Base-by-base conservation (phyloP, 2,888 invertebrate species). In the Zaprionus bogoriensis region DNA sequence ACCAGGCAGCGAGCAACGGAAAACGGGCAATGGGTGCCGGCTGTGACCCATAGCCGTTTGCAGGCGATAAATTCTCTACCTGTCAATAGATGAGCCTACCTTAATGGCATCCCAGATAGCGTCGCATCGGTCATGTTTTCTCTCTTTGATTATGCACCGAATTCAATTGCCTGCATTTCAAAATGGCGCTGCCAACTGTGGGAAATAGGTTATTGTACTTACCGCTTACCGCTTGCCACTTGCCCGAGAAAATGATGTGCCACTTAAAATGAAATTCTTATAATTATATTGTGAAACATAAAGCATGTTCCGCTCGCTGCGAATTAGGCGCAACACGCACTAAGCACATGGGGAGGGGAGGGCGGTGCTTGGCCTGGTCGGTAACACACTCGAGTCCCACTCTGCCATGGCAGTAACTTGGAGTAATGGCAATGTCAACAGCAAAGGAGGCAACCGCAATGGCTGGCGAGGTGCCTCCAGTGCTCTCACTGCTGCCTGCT, bases 61-160 rank as follows among this genome's bases (percentile, higher is more conserved):
- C 77, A 80, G 70, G 58, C 70, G 53, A 84, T 88, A 87, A 81
- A 89, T 87, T 77, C 76, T 86, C 81, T 89, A 89, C 89, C 89
- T 89, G 88, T 87, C 89, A 88, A 88, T 88, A 75, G 77, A 67
- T 50, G 68, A 71, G 67, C 78, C 86, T 78, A 78, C 83, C 78
- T 74, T 87, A 82, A 80, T 87, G 82, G 85, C 68, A 69, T 25
- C 73, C 71, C 50, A 77, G 71, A 84, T 72, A 79, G 67, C n/a
- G 53, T n/a, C n/a, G n/a, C n/a, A n/a, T n/a, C 70, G 68, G 66
- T 69, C 50, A 84, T 79, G 67, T 78, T 32, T 55, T 28, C 22
- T 55, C 23, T 57, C 67, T 76, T 76, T 70, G 70, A 75, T 75
- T 75, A 59, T 66, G 59, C 62, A 36, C 53, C 32, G 32, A 32